Conservation (phyloP, 2,797 vertebrate species). For the Stomatorhinus walkeri region DNA sequence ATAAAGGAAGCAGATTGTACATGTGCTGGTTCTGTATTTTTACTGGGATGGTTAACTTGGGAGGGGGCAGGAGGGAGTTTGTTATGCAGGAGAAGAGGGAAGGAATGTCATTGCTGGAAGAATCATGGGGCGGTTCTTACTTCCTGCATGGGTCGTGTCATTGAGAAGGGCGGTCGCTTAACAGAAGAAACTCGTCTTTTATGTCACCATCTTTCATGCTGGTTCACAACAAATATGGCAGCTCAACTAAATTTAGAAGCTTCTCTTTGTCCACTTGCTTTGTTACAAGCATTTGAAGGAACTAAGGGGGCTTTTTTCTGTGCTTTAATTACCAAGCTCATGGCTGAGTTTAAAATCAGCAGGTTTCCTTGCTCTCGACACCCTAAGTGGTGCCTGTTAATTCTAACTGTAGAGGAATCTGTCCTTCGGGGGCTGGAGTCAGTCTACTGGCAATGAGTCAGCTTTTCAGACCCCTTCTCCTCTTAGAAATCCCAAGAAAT, state of each 20-base stretch:
- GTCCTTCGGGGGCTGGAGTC: background rate
- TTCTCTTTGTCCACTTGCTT: background rate
- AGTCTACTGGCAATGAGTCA: background rate
- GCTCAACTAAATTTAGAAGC: background rate
- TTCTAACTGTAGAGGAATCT: slow-evolving; percentile 2
- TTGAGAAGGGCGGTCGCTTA: background rate
- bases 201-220: background rate
- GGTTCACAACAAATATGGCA: background rate
- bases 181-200: background rate
- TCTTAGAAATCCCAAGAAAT: background rate
- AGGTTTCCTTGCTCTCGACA: slow-evolving; percentile 2
- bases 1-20: background rate
- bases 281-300: background rate
- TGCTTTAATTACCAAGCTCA: background rate
- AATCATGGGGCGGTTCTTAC: background rate
- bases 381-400: background rate
- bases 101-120: background rate
- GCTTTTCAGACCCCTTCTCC: background rate
- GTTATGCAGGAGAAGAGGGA: background rate
- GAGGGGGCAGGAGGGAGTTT: background rate
- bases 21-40: slow-evolving; percentile 2
- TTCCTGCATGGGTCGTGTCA: background rate
- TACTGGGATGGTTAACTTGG: background rate
- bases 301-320: background rate
- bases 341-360: background rate